phyloP scores from a whole-genome alignment of 2,797 vertebrate species.

The Dallia pectoralis region DNA sequence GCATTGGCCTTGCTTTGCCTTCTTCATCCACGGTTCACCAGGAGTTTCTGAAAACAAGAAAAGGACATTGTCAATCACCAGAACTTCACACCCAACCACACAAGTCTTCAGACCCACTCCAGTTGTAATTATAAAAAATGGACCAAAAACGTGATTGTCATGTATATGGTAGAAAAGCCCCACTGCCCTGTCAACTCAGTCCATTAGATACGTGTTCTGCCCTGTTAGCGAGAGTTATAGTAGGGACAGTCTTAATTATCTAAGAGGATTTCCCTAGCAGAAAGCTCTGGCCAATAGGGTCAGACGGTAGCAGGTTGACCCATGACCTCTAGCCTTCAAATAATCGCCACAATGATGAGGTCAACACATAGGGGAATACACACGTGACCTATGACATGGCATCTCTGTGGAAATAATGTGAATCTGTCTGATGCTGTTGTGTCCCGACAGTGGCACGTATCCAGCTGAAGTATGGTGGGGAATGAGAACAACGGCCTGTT shows the following conservation, averaged over 20 bases:
- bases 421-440: slow-evolving; percentile 1
- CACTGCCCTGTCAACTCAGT: neutral
- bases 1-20: neutral
- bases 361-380: neutral
- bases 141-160: neutral
- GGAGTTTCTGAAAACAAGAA: slow-evolving; percentile 56
- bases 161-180: neutral
- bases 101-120: neutral
- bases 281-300: neutral
- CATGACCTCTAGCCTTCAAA: neutral
- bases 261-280: neutral
- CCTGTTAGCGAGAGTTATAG: slow-evolving; percentile 19
- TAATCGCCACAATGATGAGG: neutral
- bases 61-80: neutral
- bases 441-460: neutral
- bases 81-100: neutral
- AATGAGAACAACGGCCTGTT: neutral
- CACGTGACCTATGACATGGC: neutral
- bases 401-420: neutral
- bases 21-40: slow-evolving; percentile 67
- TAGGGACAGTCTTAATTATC: neutral
- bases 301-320: slow-evolving; percentile 4
- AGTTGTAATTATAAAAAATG: neutral
- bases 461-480: neutral
- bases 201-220: neutral